Base-by-base conservation (phyloP, 1,140 invertebrate species). In the Planococcus citri region DNA sequence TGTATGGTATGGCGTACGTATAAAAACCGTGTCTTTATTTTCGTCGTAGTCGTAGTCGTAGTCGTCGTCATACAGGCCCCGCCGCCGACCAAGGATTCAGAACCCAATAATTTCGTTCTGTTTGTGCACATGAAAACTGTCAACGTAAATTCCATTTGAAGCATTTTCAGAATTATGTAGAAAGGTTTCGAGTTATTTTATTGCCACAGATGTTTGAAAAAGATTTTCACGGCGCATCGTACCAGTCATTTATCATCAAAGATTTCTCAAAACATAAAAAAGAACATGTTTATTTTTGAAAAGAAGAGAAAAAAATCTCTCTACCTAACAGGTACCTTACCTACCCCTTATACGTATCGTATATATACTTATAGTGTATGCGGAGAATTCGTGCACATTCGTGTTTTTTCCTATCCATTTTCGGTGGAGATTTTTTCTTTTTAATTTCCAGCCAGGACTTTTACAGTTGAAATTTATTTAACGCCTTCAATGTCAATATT, bases 81-180 rank as follows among this genome's bases (percentile, higher is more conserved):
- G n/a, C n/a, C n/a, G n/a, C n/a, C 17, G 41, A 17, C 10, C 17
- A 51, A 51, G 41, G 41, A 51, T 51, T 51, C 41, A 51, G 3
- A 51, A 51, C 12, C 41, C 41, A 51, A 51, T 51, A 51, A 51
- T 51, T 51, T 51, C 17, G 41, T 51, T 51, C n/a, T 20, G n/a
- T 51, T 51, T 51, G 41, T 51, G 41, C 41, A 51, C 41, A 20
- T 51, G 41, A 51, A 51, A 51, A 51, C 12, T 51, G 41, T 51
- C 41, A 51, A 51, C 41, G 41, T 51, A 51, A 51, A 51, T 51
- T 51, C 41, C n/a, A 51, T 51, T 51, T 51, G 41, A 51, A 51
- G 41, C 41, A 20, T 51, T 51, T 51, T 51, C 12, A 51, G n/a
- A 51, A 51, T 51, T 51, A 51, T 20, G 41, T 51, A 20, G 41